phyloP scores from a whole-genome alignment of 2,797 vertebrate genomes.

The Sebastes jordani region DNA sequence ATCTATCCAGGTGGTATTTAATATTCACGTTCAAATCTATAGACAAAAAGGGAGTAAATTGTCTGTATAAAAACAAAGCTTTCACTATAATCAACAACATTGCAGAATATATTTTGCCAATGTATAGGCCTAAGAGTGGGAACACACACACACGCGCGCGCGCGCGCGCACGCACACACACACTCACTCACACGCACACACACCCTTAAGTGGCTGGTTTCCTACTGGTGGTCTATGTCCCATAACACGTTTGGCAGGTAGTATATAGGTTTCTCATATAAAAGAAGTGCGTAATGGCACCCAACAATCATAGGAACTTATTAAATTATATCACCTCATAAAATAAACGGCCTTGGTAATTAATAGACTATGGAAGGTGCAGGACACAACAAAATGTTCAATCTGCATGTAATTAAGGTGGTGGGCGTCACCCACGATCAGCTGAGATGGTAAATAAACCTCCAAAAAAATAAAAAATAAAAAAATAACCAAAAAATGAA shows the following conservation, averaged over 20 bases:
- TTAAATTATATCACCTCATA: constrained; percentile 78
- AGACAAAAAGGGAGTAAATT: background rate
- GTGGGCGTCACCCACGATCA: constrained; percentile 32
- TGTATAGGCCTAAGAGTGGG: background rate
- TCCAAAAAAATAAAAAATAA: background rate
- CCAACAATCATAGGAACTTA: constrained; percentile 62
- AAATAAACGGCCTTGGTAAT: constrained; percentile 74
- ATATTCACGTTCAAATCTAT: background rate
- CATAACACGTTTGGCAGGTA: constrained; percentile 69
- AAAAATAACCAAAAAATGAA: background rate
- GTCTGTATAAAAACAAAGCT: background rate
- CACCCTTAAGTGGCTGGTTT: constrained; percentile 43
- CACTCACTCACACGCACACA: constrained; percentile 14
- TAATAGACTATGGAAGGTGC: constrained; percentile 56
- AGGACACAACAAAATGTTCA: constrained; percentile 26
- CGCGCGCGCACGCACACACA: constrained; percentile 25
- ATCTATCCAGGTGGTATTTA: background rate
- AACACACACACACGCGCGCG: constrained; percentile 6
- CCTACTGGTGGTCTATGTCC: constrained; percentile 56
- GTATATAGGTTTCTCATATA: constrained; percentile 50
- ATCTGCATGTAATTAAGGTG: constrained; percentile 64
- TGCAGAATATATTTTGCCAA: background rate
- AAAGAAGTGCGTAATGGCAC: constrained; percentile 46
- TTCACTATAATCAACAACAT: too few species aligned
- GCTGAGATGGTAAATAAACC: constrained; percentile 10